A percentile compares a stretch with the other conserved stretches of the same genome.
Evolutionary conservation across 2,797 vertebrate species (phyloP).

Genomic region (Peromyscus aztecus): DNA sequence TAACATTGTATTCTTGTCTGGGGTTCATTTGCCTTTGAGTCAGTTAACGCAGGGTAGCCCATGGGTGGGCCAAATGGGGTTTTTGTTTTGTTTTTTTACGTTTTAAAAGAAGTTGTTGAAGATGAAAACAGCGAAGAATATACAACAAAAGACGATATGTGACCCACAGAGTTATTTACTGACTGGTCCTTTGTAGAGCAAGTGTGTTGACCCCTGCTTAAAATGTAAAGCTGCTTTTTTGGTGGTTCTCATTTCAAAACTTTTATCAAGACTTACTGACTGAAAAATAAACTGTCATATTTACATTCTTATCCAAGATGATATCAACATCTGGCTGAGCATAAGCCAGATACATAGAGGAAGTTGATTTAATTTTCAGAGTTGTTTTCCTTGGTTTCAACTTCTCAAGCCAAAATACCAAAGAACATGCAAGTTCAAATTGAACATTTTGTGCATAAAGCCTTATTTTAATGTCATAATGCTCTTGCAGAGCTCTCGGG

Average conservation of each 20-base stretch:
- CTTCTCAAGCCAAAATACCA: slow-evolving; percentile 82
- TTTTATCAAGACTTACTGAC: slow-evolving; percentile 80
- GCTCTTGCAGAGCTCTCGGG: slow-evolving; percentile 62
- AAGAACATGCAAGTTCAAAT: slow-evolving; percentile 57
- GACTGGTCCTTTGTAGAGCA: slow-evolving; percentile 49
- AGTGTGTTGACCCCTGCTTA: slow-evolving; percentile 57
- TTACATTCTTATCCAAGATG: slow-evolving; percentile 86
- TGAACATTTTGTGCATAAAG: slow-evolving; percentile 74
- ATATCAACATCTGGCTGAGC: slow-evolving; percentile 83
- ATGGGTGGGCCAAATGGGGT: not conserved
- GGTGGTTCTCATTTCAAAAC: slow-evolving; percentile 78
- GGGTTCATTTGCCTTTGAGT: slow-evolving; percentile 47
- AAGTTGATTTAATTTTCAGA: slow-evolving; percentile 82
- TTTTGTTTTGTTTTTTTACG: slow-evolving; percentile 4
- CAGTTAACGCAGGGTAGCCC: not conserved
- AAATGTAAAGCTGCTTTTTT: slow-evolving; percentile 73
- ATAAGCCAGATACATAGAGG: slow-evolving; percentile 76
- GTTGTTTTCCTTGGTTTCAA: slow-evolving; percentile 81
- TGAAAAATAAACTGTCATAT: slow-evolving; percentile 80
- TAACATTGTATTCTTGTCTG: slow-evolving; percentile 48
- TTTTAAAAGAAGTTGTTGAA: slow-evolving; percentile 65
- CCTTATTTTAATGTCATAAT: slow-evolving; percentile 59
- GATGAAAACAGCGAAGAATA: slow-evolving; percentile 49
- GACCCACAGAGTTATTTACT: slow-evolving; percentile 47
- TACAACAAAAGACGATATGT: slow-evolving; percentile 42